These are phyloP conservation scores for Parazoanthus swiftii DNA, from an alignment of 92 coral and sea anemone genomes.

Conservation along the genomic window DNA sequence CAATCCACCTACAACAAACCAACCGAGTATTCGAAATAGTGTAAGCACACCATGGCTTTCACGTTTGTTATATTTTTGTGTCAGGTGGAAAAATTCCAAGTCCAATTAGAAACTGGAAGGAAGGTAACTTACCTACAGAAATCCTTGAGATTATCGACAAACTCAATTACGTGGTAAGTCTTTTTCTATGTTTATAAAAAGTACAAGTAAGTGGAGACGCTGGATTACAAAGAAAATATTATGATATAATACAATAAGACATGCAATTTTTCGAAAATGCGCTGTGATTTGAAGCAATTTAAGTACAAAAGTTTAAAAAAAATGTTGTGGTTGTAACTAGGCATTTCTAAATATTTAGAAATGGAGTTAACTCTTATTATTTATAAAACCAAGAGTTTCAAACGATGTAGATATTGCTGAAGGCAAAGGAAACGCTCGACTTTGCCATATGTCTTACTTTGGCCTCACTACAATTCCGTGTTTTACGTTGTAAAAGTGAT, in stretches of 20 bases:
- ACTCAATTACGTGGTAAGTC: constrained; percentile 79
- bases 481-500: too few relatives aligned
- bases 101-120: constrained; percentile 91
- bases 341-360: too few relatives aligned
- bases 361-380: too few relatives aligned
- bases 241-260: not conserved
- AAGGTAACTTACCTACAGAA: constrained; percentile 74
- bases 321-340: too few relatives aligned
- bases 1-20: too few relatives aligned
- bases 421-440: too few relatives aligned
- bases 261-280: not conserved
- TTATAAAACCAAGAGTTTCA: too few relatives aligned
- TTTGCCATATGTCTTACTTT: too few relatives aligned
- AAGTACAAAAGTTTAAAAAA: not conserved
- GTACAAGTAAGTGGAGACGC: not conserved
- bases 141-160: constrained; percentile 82
- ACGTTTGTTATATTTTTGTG: not conserved
- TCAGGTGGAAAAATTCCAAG: constrained; percentile 92
- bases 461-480: not conserved
- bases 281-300: not conserved
- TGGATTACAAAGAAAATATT: not conserved
- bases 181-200: not conserved
- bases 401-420: too few relatives aligned
- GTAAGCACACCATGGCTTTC: not conserved
- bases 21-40: too few relatives aligned